phyloP scores from a whole-genome alignment of 2,113 vertebrate species.

The Diadophis punctatus region DNA sequence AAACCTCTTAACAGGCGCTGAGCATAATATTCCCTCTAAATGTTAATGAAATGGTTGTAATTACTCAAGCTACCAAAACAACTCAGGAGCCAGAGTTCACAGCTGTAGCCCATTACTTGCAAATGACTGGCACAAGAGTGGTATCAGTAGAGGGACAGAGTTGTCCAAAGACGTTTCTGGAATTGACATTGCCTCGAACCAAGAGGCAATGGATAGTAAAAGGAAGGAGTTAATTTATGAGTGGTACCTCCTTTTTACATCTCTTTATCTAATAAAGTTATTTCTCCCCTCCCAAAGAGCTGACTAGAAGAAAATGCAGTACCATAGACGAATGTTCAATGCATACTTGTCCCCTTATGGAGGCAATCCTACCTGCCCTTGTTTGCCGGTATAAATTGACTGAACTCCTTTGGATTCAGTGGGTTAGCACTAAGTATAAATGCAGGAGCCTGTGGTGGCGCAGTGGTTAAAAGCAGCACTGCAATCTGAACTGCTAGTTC shows the following conservation, averaged over 20 bases:
- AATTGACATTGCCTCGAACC: conserved; percentile 53
- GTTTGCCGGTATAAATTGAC: not conserved
- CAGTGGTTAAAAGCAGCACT: no score
- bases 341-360: conserved; percentile 24
- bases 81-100: conserved; percentile 68
- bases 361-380: not conserved
- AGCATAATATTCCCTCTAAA: conserved; percentile 74
- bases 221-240: conserved; percentile 38
- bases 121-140: conserved; percentile 64
- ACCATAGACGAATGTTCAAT: conserved; percentile 39
- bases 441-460: no score
- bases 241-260: not conserved
- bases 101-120: conserved; percentile 71
- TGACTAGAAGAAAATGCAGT: conserved; percentile 42
- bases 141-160: conserved; percentile 59
- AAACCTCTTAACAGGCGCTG: conserved; percentile 68
- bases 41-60: conserved; percentile 80
- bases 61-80: conserved; percentile 76
- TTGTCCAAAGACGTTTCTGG: conserved; percentile 59
- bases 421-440: not conserved
- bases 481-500: no score
- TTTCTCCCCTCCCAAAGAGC: conserved; percentile 19
- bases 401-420: not conserved
- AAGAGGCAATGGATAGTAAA: conserved; percentile 37
- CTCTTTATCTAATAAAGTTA: conserved; percentile 8